Conservation (phyloP, 2,797 vertebrate species). For the Alauda arvensis region DNA sequence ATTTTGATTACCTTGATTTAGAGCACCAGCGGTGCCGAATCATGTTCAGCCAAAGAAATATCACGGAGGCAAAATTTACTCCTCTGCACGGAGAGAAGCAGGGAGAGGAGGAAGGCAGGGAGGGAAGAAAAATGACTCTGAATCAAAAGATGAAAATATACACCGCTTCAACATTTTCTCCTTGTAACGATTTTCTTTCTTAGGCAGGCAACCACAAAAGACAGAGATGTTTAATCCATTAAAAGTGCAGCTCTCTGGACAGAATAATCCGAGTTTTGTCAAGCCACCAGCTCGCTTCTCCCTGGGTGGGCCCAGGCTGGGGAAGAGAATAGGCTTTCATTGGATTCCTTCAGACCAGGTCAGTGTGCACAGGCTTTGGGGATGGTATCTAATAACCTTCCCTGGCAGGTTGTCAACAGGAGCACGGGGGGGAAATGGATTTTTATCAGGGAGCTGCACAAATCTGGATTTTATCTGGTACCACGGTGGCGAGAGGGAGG, state of each 20-base stretch:
- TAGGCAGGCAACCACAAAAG: slow-evolving; percentile 24
- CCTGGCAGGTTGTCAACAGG: background rate
- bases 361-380: background rate
- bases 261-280: slow-evolving; percentile 19
- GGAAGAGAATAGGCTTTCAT: background rate
- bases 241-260: slow-evolving; percentile 14
- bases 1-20: slow-evolving; percentile 52
- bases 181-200: slow-evolving; percentile 1
- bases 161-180: background rate
- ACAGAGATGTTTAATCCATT: slow-evolving; percentile 55
- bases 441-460: background rate
- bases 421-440: background rate
- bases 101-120: background rate
- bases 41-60: slow-evolving; percentile 54
- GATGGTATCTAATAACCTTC: slow-evolving; percentile 13
- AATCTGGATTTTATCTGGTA: background rate
- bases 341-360: slow-evolving; percentile 12
- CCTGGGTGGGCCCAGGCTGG: slow-evolving; percentile 45
- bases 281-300: slow-evolving; percentile 22
- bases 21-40: background rate
- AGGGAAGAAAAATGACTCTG: slow-evolving; percentile 29
- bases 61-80: slow-evolving; percentile 41
- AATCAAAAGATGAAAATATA: slow-evolving; percentile 24
- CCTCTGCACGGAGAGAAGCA: background rate
- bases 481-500: accelerated